Evolutionary conservation across 2,888 invertebrate genomes (phyloP), one percentile per base, ranked within the genome.

Genomic region (Lasioglossum oenotherae): DNA sequence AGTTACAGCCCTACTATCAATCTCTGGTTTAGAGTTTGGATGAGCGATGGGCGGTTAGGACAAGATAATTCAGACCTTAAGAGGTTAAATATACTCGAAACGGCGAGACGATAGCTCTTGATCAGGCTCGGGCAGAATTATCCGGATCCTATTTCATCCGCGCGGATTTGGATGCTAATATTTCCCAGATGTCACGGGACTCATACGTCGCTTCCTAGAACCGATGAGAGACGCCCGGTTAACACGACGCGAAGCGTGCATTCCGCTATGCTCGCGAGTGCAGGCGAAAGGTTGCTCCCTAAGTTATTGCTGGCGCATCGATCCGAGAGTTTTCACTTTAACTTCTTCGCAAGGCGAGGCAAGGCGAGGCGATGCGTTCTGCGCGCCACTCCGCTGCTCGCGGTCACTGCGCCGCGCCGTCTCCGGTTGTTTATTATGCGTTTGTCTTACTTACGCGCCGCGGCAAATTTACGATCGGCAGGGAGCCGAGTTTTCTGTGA

Each of bases 391-490:
- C 67, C 80, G 76, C 75, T 79, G 80, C 79, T 71, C 80, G 80
- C 72, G 83, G 81, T 79, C 80, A 76, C 78, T 69, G 86, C 60
- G 57, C n/a, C 57, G 57, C 49, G 57, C 12, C n/a, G n/a, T 57
- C 57, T 74, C 86, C 4, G 76, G 81, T 87, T 82, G 84, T 87
- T 87, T 82, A 87, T 87, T 84, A 84, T 81, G 84, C 87, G 87
- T 87, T 84, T 84, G 87, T 87, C 87, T 87, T 82, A 87, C 87
- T 87, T 87, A 87, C 80, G 87, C 87, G 84, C 81, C 81, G 78
- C 60, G 23, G n/a, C 64, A 71, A 64, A 87, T 87, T 87, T 87
- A 87, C 81, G 77, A 57, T 44, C 60, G 35, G 77, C 60, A 49
- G 74, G 64, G 64, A 80, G 74, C 67, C 35, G 78, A 78, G 77